Percentiles rank a stretch among this genome's conserved stretches.
phyloP scores from a whole-genome alignment of 2,888 invertebrate genomes.

The Eumerus sabulonum region DNA sequence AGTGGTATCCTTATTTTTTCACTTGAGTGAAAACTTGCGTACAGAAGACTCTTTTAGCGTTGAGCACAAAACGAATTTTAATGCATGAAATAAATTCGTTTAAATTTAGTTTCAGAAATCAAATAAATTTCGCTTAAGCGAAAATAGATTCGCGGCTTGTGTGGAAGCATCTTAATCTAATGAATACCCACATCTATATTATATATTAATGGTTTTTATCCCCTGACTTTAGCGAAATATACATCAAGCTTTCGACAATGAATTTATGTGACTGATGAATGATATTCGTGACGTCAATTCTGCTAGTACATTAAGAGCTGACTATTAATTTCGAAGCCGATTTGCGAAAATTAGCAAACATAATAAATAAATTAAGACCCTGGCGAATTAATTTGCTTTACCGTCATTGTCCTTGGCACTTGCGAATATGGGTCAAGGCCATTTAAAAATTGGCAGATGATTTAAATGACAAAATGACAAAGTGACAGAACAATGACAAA shows the following conservation, averaged over 20 bases:
- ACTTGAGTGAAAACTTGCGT: too few species aligned
- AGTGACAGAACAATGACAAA: conserved; percentile 23
- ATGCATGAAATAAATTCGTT: not conserved
- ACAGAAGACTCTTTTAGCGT: too few species aligned
- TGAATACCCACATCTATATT: not conserved
- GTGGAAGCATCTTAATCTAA: too few species aligned
- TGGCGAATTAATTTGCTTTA: conserved; percentile 56
- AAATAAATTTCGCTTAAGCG: conserved; percentile 20
- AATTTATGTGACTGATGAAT: conserved; percentile 28
- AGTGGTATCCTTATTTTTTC: too few species aligned
- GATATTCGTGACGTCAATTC: conserved; percentile 38
- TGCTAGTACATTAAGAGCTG: conserved; percentile 8
- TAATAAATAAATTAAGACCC: conserved; percentile 11
- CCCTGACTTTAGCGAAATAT: conserved; percentile 45
- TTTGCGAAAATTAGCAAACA: conserved; percentile 23
- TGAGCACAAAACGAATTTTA: too few species aligned
- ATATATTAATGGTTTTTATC: conserved; percentile 39
- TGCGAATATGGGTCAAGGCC: conserved; percentile 74
- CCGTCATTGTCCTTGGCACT: conserved; percentile 39
- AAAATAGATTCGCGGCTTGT: conserved; percentile 3
- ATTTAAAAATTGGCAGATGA: conserved; percentile 57
- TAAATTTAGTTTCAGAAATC: conserved; percentile 15
- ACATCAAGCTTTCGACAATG: conserved; percentile 34
- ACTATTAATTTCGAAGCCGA: conserved; percentile 23
- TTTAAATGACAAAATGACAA: conserved; percentile 31